Conservation (phyloP, 2,888 invertebrate species). For the Ornithoptera alexandrae region DNA sequence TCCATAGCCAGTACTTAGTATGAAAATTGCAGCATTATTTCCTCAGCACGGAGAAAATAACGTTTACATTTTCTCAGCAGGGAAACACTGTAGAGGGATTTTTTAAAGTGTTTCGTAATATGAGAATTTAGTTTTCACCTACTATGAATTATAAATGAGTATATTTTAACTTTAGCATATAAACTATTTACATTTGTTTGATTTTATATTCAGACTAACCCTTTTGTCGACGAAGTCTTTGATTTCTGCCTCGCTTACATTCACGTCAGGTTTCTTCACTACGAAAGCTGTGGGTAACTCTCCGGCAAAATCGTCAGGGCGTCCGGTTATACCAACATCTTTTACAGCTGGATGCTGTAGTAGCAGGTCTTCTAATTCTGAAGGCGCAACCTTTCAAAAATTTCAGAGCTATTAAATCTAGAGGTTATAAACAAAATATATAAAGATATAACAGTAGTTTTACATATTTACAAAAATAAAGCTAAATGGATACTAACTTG, state of each 20-base stretch:
- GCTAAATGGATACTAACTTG: constrained; percentile 48
- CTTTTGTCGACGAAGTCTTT: constrained; percentile 51
- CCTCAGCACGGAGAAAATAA: constrained; percentile 20
- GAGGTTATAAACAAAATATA: not conserved
- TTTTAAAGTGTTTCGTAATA: constrained; percentile 11
- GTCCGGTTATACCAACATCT: constrained; percentile 58
- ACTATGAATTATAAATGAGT: constrained; percentile 1
- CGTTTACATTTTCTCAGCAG: constrained; percentile 19
- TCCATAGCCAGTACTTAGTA: constrained; percentile 24
- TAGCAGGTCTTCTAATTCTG: constrained; percentile 59
- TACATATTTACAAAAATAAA: not conserved
- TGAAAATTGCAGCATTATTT: constrained; percentile 28
- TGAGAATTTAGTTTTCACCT: constrained; percentile 7
- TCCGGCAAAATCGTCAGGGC: constrained; percentile 52
- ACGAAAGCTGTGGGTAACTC: constrained; percentile 64
- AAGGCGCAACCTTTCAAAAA: constrained; percentile 54
- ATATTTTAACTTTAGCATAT: no score
- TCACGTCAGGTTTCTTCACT: constrained; percentile 44
- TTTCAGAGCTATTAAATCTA: not conserved
- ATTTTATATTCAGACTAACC: constrained; percentile 36
- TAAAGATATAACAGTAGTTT: no score
- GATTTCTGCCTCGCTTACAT: constrained; percentile 52
- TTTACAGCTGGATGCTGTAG: constrained; percentile 55
- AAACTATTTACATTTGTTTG: no score
- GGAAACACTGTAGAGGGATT: not conserved